Evolutionary conservation across 2,797 vertebrate genomes (phyloP), one percentile per base, ranked within the genome.

Genomic region (Psittacula derbiana): DNA sequence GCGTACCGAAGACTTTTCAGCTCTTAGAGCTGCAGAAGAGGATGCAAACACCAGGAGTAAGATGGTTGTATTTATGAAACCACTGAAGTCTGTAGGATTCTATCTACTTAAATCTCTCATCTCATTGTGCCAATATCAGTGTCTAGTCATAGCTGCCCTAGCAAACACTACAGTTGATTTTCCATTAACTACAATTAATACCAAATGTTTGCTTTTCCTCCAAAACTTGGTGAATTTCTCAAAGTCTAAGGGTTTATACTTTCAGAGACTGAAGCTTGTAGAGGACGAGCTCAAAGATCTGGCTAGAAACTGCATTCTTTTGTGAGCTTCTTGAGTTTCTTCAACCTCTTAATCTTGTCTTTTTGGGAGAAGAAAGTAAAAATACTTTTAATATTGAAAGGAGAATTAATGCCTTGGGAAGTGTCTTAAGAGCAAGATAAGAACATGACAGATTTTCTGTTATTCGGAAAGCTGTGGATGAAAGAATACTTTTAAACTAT

Each of bases 391-490:
- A 43, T 23, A 65, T 13, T 27, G 33, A 44, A 90, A 60, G 31
- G 70, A 75, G 61, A 76, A 76, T 24, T 80, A 61, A 25, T 73
- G 38, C 61, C 43, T 82, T 78, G 33, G 31, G 25, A 91, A 47
- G 55, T 75, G 31, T 92, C 52, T 76, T 92, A 64, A 79, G 69
- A 92, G 16, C 16, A 25, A 88, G 69, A 47, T 90, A 85, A 78
- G 46, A 52, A 58, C 27, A 52, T 25, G 40, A 53, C 49, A 61
- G 40, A 33, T 52, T 73, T 90, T 74, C 25, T 69, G 38, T 80
- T 76, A 19, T 16, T 90, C 0, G 0, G 27, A 91, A 62, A 53
- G 18, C 21, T 2, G 1, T 46, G n/a, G 12, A 8, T 74, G 33
- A 82, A 66, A 44, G 6, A 73, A 43, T 78, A 64, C 44, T 83